Conservation (phyloP, 2,113 vertebrate genomes). For the Corythaixoides concolor region DNA sequence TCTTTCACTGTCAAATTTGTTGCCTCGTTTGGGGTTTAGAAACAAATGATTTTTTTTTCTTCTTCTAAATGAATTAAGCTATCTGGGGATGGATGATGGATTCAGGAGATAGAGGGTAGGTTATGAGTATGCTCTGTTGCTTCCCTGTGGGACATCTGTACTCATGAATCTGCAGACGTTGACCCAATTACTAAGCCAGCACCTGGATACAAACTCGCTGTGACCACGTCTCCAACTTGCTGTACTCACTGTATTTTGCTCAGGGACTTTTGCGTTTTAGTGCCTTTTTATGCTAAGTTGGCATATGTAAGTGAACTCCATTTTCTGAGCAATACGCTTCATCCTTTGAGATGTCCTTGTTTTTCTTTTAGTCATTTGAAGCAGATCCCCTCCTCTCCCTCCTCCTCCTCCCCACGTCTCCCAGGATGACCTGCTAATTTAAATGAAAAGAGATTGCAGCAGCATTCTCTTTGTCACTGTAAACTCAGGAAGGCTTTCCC, state of each 20-base stretch:
- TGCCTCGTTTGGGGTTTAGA: conserved; percentile 44
- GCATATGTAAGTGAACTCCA: conserved; percentile 36
- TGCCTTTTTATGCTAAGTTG: conserved; percentile 50
- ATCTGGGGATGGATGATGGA: conserved; percentile 63
- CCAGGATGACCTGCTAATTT: conserved; percentile 65
- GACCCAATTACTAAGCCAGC: conserved; percentile 66
- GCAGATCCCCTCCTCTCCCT: conserved; percentile 22
- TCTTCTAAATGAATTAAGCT: conserved; percentile 67
- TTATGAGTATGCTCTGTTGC: conserved; percentile 55
- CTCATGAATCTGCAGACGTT: conserved; percentile 61
- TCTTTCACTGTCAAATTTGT: conserved; percentile 59
- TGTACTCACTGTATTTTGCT: conserved; percentile 42
- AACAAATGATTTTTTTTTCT: conserved; percentile 22
- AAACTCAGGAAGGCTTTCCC: conserved; percentile 17
- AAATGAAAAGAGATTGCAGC: conserved; percentile 47
- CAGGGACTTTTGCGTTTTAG: background rate
- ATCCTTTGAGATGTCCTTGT: conserved; percentile 57
- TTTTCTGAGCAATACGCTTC: conserved; percentile 41
- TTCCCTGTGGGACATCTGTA: conserved; percentile 50
- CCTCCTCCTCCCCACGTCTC: background rate
- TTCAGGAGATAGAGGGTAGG: conserved; percentile 34
- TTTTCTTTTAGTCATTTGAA: conserved; percentile 57
- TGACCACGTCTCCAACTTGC: conserved; percentile 22
- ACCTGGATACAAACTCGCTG: conserved; percentile 58
- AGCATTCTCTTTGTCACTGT: conserved; percentile 29